Evolutionary conservation across 2,888 invertebrate species (phyloP).

Genomic region (Hedya salicella): DNA sequence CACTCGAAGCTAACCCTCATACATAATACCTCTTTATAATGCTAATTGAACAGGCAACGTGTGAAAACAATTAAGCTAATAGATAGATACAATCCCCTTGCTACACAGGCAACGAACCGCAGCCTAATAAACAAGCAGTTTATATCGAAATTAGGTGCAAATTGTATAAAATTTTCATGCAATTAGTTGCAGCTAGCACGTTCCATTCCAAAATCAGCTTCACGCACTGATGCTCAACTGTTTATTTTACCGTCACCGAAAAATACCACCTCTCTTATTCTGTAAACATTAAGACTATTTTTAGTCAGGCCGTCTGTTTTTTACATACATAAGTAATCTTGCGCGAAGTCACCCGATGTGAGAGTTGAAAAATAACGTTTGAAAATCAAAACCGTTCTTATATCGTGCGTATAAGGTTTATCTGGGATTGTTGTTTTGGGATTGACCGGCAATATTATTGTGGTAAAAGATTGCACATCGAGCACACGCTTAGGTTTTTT

Average conservation of each 20-base stretch:
- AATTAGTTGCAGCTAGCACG: conserved; percentile 53
- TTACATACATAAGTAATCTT: conserved; percentile 21
- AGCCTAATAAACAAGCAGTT: conserved; percentile 47
- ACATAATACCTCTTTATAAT: background rate
- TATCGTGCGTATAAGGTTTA: background rate
- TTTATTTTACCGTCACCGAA: conserved; percentile 40
- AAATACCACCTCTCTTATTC: background rate
- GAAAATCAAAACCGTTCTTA: conserved; percentile 17
- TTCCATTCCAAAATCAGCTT: conserved; percentile 63
- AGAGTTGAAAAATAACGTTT: conserved; percentile 18
- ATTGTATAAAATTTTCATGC: conserved; percentile 53
- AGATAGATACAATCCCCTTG: conserved; percentile 29
- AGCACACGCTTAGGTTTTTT: conserved; percentile 65
- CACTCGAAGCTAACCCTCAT: background rate
- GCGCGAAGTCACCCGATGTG: conserved; percentile 25
- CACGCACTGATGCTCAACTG: conserved; percentile 54
- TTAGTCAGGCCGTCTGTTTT: conserved; percentile 14
- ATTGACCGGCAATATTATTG: conserved; percentile 6
- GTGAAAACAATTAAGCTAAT: conserved; percentile 38
- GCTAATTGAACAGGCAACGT: background rate
- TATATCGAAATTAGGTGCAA: conserved; percentile 61
- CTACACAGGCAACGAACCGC: conserved; percentile 46
- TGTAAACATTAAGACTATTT: conserved; percentile 41
- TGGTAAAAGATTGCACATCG: conserved; percentile 54
- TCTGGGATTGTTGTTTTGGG: background rate